Evolutionary conservation across 2,113 vertebrate genomes (phyloP).

Genomic region (Corydoras sp.): DNA sequence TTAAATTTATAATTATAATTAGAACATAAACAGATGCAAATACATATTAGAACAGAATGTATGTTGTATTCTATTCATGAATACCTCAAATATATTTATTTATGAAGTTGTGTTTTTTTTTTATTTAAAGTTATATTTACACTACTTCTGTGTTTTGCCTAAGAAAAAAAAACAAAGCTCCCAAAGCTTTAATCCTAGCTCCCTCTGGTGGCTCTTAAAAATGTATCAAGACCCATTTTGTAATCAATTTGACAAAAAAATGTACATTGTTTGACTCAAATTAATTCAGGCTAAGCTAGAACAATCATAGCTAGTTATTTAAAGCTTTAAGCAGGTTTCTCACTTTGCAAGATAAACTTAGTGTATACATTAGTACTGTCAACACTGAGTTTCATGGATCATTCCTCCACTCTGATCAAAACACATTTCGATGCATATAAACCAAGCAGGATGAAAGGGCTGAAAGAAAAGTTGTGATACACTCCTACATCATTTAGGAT

Average conservation of each 20-base stretch:
- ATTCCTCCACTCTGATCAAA: neutral
- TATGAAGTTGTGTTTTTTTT: neutral
- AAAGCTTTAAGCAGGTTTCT: too few relatives aligned
- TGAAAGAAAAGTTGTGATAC: neutral
- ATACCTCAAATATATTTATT: too few relatives aligned
- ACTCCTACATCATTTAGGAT: conserved; percentile 80
- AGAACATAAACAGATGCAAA: too few relatives aligned
- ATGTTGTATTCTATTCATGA: too few relatives aligned
- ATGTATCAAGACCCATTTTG: neutral
- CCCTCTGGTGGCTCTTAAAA: conserved; percentile 50
- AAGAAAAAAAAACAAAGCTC: conserved; percentile 2
- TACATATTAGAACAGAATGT: too few relatives aligned
- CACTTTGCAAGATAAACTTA: too few relatives aligned
- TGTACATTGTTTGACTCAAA: too few relatives aligned
- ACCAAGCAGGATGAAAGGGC: neutral
- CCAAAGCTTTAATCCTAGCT: conserved; percentile 44
- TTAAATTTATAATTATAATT: too few relatives aligned
- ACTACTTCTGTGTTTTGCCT: neutral
- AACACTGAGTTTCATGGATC: too few relatives aligned
- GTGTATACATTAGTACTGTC: too few relatives aligned
- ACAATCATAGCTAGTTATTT: too few relatives aligned
- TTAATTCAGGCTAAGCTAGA: too few relatives aligned
- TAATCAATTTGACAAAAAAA: neutral
- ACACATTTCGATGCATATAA: conserved; percentile 4
- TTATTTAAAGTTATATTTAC: neutral